Base-by-base conservation (phyloP, 2,113 vertebrate species). In the Holacanthus passer region DNA sequence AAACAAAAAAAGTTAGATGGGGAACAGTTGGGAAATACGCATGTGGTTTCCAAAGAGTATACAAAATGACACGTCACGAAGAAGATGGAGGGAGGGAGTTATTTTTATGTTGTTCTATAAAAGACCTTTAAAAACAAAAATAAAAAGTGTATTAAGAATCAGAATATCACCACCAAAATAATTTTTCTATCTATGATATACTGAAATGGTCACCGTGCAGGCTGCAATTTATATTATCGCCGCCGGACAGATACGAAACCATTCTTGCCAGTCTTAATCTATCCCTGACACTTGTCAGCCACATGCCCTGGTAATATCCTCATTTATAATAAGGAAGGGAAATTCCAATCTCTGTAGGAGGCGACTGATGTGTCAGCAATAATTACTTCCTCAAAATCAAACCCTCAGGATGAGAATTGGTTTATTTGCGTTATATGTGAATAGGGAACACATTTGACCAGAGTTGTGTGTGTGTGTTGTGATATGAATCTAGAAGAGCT, bases 331-430 rank as follows among this genome's bases (percentile, higher is more conserved):
- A 0, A 72, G 52, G 71, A 5, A 84, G 29, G n/a, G 29, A 68
- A 39, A 87, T 87, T 90, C 77, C 73, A 60, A 24, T 24, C 43
- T 19, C 24, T 27, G 63, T 47, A 53, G 79, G 88, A 78, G 75
- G 35, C 8, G 6, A 70, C 84, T 68, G 77, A 31, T 53, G 22
- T 82, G 66, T 73, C 73, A 59, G 27, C 69, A 43, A 3, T 76
- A 77, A 89, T 89, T 71, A 66, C 72, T 76, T 88, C 78, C 75
- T 78, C 37, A 41, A 73, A 78, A 86, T 83, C 27, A 22, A 84
- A 83, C 85, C 29, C 48, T 7, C 37, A 20, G 31, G 55, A 56
- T 52, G 45, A 63, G 29, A 58, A 63, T 77, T 13, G 11, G 48
- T 56, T 81, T 22, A 62, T 81, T 68, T 53, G 37, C 45, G 41